Evolutionary conservation across 1,140 invertebrate genomes (phyloP).

Genomic region (Drosophila serrata): DNA sequence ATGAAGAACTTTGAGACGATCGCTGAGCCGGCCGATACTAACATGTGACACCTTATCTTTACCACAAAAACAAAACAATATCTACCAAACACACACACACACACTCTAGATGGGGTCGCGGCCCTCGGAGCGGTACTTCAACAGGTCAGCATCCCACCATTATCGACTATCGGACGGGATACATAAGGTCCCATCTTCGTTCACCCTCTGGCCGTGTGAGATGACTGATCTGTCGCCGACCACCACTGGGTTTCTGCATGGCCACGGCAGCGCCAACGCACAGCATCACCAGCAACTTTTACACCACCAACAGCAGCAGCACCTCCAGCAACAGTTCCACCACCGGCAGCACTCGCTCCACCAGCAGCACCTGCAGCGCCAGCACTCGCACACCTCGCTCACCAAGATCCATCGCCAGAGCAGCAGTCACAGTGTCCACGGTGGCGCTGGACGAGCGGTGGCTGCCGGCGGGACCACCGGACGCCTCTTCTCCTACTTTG

Average conservation of each 20-base stretch:
- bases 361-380: conserved; percentile 70
- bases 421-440: conserved; percentile 69
- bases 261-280: conserved; percentile 71
- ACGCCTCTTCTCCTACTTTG: conserved; percentile 80
- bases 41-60: conserved; percentile 50
- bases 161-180: conserved; percentile 93
- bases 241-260: conserved; percentile 79
- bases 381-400: conserved; percentile 76
- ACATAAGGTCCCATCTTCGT: conserved; percentile 94
- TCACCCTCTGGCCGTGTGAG: conserved; percentile 90
- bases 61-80: conserved; percentile 13
- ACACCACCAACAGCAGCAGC: conserved; percentile 65
- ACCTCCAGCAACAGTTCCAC: conserved; percentile 53
- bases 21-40: conserved; percentile 45
- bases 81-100: conserved; percentile 17
- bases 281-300: conserved; percentile 70
- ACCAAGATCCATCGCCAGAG: conserved; percentile 75
- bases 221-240: conserved; percentile 85
- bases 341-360: conserved; percentile 59
- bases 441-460: conserved; percentile 52
- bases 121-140: conserved; percentile 85
- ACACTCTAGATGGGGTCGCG: conserved; percentile 83
- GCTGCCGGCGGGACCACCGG: conserved; percentile 63
- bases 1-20: conserved; percentile 8
- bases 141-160: conserved; percentile 86